These are phyloP conservation scores for Pluvialis apricaria DNA, from an alignment of 2,113 vertebrate species.

Conservation along the genomic window DNA sequence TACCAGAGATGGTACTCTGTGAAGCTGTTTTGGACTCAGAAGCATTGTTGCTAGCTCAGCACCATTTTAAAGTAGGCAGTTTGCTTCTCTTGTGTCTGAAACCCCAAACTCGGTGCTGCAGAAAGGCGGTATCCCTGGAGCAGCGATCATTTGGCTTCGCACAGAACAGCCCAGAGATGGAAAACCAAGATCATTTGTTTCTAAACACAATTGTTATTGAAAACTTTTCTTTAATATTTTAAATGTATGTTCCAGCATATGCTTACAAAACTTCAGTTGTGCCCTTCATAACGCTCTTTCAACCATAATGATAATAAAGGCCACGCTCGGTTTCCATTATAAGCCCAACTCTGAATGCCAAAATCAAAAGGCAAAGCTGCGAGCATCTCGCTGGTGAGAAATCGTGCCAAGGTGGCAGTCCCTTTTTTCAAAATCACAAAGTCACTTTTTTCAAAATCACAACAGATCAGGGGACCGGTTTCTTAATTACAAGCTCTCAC, in stretches of 20 bases:
- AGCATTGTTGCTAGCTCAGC: slow-evolving; percentile 47
- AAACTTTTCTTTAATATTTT: not conserved
- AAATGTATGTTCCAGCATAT: not conserved
- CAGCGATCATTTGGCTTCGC: not conserved
- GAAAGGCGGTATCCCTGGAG: not conserved
- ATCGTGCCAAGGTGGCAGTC: not conserved
- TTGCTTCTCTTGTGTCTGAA: not conserved
- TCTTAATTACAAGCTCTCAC: not conserved
- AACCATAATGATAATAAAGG: not conserved
- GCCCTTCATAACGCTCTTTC: not conserved
- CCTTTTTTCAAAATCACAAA: not conserved
- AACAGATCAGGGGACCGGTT: not conserved
- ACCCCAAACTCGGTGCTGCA: not conserved
- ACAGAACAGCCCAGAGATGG: not conserved
- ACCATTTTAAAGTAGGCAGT: slow-evolving; percentile 40
- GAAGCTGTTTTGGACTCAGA: slow-evolving; percentile 55
- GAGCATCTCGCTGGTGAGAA: not conserved
- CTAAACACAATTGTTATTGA: slow-evolving; percentile 12
- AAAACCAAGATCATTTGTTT: slow-evolving; percentile 19
- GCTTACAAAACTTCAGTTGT: not conserved
- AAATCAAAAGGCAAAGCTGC: not conserved
- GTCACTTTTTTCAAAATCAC: not conserved
- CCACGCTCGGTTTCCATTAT: not conserved
- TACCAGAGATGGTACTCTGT: slow-evolving; percentile 60
- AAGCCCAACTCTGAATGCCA: not conserved